Conservation (phyloP, 2,797 vertebrate genomes). For the Parotocinclus haroldoi region DNA sequence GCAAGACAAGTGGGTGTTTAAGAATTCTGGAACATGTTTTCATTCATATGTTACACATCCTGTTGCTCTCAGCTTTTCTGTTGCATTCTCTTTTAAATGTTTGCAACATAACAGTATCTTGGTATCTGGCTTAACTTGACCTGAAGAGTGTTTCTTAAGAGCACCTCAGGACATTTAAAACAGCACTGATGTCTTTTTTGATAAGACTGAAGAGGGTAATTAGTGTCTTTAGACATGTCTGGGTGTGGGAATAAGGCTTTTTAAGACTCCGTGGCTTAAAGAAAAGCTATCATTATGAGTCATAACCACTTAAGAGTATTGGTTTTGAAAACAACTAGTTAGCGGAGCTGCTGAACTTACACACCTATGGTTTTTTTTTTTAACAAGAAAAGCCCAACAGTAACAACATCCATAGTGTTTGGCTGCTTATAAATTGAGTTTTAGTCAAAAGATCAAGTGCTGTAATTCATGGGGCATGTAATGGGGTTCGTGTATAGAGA, state of each 20-base stretch:
- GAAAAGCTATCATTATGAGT: conserved; percentile 32
- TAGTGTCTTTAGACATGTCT: conserved; percentile 35
- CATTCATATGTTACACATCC: too few relatives aligned
- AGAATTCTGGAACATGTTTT: too few relatives aligned
- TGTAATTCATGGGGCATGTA: conserved; percentile 28
- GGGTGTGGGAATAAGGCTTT: conserved; percentile 20
- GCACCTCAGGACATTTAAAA: conserved; percentile 14
- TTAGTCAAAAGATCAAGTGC: conserved; percentile 13
- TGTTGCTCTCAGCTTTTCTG: conserved; percentile 11
- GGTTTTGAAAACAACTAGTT: conserved; percentile 8
- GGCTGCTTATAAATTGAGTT: background rate
- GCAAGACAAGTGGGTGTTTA: too few relatives aligned
- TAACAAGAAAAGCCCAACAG: too few relatives aligned
- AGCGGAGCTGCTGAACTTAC: too few relatives aligned
- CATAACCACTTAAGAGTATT: conserved; percentile 15
- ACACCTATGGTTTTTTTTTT: too few relatives aligned
- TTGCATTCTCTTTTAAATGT: conserved; percentile 7
- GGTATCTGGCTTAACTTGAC: conserved; percentile 30
- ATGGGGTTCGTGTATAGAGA: conserved; percentile 13
- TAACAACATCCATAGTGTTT: too few relatives aligned
- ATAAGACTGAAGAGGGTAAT: conserved; percentile 31
- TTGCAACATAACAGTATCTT: conserved; percentile 31
- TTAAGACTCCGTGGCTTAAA: conserved; percentile 12
- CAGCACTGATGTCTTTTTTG: conserved; percentile 43
- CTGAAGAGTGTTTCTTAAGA: conserved; percentile 30